Evolutionary conservation across 2,797 vertebrate species (phyloP).

Genomic region (Paramormyrops hopkinsi): DNA sequence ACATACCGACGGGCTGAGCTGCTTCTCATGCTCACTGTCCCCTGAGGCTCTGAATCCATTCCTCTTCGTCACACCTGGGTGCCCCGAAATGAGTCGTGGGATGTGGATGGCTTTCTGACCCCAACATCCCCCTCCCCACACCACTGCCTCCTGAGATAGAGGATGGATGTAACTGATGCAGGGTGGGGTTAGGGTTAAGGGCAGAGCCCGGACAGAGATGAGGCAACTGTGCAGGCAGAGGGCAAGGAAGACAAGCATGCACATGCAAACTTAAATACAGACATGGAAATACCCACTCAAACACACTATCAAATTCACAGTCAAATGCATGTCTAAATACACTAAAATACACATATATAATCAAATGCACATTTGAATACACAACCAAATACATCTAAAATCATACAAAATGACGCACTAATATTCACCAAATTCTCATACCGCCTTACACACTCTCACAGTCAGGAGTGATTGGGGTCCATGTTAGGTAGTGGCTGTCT

Average conservation of each 20-base stretch:
- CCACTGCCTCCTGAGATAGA: background rate
- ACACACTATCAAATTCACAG: conserved; percentile 4
- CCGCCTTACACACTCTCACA: conserved; percentile 5
- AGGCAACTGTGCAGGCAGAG: background rate
- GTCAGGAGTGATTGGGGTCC: background rate
- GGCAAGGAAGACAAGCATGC: background rate
- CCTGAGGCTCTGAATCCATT: background rate
- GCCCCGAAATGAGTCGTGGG: background rate
- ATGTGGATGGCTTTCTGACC: background rate
- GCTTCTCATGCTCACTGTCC: background rate
- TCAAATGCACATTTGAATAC: background rate
- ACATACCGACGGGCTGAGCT: background rate
- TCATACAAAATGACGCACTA: background rate
- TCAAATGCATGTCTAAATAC: background rate
- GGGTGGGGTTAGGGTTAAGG: conserved; percentile 3
- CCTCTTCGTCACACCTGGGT: background rate
- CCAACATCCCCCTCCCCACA: too few species aligned
- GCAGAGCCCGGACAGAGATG: background rate
- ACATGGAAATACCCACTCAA: conserved; percentile 1
- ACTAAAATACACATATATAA: background rate
- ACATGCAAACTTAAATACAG: background rate
- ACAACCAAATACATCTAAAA: background rate
- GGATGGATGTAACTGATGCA: background rate
- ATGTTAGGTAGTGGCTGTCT: background rate
- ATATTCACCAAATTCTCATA: background rate